phyloP scores from a whole-genome alignment of 2,888 invertebrate genomes.

The Tuta absoluta region DNA sequence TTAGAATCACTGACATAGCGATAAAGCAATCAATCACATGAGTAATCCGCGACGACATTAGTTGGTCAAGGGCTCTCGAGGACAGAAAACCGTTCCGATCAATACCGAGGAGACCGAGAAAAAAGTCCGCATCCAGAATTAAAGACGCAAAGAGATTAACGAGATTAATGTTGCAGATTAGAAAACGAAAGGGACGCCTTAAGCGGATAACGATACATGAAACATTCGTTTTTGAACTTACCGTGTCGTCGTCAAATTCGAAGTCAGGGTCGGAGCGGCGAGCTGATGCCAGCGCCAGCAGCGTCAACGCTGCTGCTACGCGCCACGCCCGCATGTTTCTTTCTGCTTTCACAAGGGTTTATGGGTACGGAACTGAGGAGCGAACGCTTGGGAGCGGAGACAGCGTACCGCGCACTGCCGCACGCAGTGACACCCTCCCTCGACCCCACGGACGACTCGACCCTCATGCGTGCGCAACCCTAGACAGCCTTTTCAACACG shows the following conservation, averaged over 20 bases:
- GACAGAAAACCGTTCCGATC: conserved; percentile 10
- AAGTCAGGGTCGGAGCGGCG: conserved; percentile 65
- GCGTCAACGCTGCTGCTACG: conserved; percentile 31
- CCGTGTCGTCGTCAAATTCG: conserved; percentile 73
- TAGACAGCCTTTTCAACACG: conserved; percentile 4
- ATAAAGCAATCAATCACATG: conserved; percentile 6
- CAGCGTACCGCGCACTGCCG: conserved; percentile 40
- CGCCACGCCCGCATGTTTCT: conserved; percentile 26
- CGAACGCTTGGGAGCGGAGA: conserved; percentile 24
- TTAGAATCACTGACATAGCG: not conserved
- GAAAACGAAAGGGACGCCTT: conserved; percentile 5
- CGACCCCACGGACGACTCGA: too few species aligned
- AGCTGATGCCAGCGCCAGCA: conserved; percentile 44
- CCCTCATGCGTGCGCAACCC: conserved; percentile 24
- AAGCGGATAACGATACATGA: not conserved
- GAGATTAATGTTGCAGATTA: conserved; percentile 15
- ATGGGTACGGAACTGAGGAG: not conserved
- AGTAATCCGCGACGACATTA: not conserved
- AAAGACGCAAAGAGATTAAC: conserved; percentile 20
- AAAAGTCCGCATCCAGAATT: conserved; percentile 13
- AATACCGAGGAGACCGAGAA: conserved; percentile 4
- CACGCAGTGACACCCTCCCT: conserved; percentile 30
- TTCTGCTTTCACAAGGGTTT: not conserved
- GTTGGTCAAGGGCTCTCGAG: conserved; percentile 2
- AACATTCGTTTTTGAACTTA: conserved; percentile 42